A percentile compares a stretch with the other conserved stretches of the same genome.
These are phyloP conservation scores for Scrobipalpa costella DNA, from an alignment of 2,888 invertebrate species.

Conservation along the genomic window DNA sequence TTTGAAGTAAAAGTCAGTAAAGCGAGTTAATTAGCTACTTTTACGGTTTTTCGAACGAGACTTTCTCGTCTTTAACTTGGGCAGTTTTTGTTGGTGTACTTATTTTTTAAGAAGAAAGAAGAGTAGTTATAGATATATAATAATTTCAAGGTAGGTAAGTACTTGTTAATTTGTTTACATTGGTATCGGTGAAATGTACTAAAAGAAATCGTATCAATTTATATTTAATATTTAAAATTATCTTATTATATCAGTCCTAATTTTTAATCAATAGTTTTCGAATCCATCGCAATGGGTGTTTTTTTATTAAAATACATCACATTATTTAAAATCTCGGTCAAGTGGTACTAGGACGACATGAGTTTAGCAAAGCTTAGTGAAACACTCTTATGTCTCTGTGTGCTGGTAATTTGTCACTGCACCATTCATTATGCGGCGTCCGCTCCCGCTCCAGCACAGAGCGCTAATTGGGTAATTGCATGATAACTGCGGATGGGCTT, in stretches of 20 bases:
- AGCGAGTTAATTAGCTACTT: conserved; percentile 66
- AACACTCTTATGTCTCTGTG: conserved; percentile 21
- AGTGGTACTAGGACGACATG: conserved; percentile 12
- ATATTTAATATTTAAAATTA: no score
- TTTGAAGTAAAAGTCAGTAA: conserved; percentile 66
- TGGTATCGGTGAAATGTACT: no score
- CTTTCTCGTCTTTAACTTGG: conserved; percentile 67
- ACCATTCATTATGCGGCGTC: conserved; percentile 26
- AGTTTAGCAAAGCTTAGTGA: conserved; percentile 15
- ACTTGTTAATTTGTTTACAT: no score
- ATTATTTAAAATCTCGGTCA: no score
- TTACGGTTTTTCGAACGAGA: conserved; percentile 65
- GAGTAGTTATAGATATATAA: no score
- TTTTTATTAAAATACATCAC: no score
- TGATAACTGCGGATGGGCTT: conserved; percentile 18
- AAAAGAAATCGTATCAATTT: no score
- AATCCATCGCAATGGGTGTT: no score
- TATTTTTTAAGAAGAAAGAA: conserved; percentile 63
- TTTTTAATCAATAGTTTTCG: no score
- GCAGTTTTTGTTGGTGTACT: conserved; percentile 58
- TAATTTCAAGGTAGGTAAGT: no score
- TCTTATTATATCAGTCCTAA: no score
- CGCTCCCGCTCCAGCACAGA: conserved; percentile 13
- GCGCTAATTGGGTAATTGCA: conserved; percentile 29
- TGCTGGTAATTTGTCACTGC: conserved; percentile 28